Evolutionary conservation across 2,113 vertebrate genomes (phyloP), one percentile per base, ranked within the genome.

Genomic region (Aegotheles bennettii): DNA sequence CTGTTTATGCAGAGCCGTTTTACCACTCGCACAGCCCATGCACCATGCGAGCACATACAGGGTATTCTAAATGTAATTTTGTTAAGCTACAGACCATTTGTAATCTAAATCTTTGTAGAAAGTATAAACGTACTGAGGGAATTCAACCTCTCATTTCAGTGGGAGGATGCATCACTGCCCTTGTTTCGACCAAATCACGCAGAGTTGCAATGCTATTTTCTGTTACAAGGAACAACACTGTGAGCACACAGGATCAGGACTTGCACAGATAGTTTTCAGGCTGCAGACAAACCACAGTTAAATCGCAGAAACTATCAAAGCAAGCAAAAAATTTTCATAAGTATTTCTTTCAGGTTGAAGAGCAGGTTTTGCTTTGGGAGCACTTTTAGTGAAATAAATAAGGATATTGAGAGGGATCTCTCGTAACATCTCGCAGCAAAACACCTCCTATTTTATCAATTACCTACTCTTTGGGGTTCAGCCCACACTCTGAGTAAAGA

Each of bases 41-140:
- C 6, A 73, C 33, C 1, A 0, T 19, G 38, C 0, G 0, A 83
- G 26, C 36, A 38, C 1, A 20, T 31, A 50, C 1, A 1, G 48
- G 65, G 21, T 87, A 68, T 60, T 79, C 71, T 48, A 86, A 64
- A 84, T 35, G n/a, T 48, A 51, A 83, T 75, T 68, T 92, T 82
- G 15, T 64, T 69, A 88, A 78, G 43, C 48, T 89, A 89, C 56
- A 89, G 53, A 60, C 31, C 4, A 3, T 64, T 82, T 76, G 24
- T 71, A 90, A 75, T 90, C 69, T 48, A 92, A 90, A 90, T 84
- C 84, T 95, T 95, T 94, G 36, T 74, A 45, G 90, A 75, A 93
- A 82, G 24, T 50, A 88, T 78, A 84, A 90, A 75, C 51, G 86
- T 43, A 67, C 35, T 63, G 45, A 51, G 11, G 16, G 73, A 86